Conservation (phyloP, 2,797 vertebrate species). For the Dryobates pubescens region DNA sequence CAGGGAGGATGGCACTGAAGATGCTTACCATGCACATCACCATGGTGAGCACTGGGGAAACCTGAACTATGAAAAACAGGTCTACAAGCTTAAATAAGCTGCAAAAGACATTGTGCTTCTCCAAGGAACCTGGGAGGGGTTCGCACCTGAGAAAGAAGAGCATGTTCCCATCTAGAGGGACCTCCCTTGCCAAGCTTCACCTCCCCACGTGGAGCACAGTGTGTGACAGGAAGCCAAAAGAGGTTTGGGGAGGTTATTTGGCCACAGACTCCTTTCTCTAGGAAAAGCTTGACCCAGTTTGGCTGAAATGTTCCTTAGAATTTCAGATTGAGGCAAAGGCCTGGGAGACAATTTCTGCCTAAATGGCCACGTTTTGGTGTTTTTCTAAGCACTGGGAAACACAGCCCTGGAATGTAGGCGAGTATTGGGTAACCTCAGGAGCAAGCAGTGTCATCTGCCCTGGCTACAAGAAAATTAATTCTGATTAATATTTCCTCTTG, state of each 20-base stretch:
- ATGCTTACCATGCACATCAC: neutral
- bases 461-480: neutral
- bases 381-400: neutral
- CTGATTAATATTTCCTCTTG: neutral
- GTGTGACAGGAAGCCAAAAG: neutral
- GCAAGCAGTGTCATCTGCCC: neutral
- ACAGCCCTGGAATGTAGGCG: neutral
- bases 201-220: neutral
- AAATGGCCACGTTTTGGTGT: neutral
- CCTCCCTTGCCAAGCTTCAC: neutral
- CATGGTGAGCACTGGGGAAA: neutral
- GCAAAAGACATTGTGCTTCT: neutral
- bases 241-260: neutral
- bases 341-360: neutral
- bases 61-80: neutral
- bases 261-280: neutral
- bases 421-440: neutral
- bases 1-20: neutral
- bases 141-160: neutral
- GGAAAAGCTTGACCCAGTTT: neutral
- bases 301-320: conserved; percentile 4
- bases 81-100: neutral
- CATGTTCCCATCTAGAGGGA: neutral
- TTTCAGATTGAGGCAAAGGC: neutral
- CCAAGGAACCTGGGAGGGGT: neutral